Base-by-base conservation (phyloP, 1,140 invertebrate species). In the Thaumatotibia leucotreta region DNA sequence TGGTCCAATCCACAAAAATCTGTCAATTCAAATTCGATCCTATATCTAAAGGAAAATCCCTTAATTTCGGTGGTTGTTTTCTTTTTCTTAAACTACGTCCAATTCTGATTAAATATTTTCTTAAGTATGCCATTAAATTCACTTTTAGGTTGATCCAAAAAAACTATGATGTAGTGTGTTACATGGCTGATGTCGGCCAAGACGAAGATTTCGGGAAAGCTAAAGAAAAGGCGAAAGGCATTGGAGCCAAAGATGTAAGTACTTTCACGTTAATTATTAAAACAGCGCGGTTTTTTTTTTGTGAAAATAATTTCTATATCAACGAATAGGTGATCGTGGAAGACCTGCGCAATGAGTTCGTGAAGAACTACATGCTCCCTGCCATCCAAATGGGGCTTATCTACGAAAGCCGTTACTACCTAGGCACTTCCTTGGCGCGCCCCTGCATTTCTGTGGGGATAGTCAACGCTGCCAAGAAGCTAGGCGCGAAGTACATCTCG, bases 181-280 rank as follows among this genome's bases (percentile, higher is more conserved):
- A 96, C 79, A 92, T 97, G 93, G 96, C 96, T 6, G 93, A 97
- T 87, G 93, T 97, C 32, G 96, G 96, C 1, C 96, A 97, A 87
- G 92, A 96, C 66, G 96, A 97, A 91, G 94, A 97, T 84, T 97
- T 97, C 79, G 92, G 93, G 20, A 94, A 92, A 29, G 95, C 95
- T 1, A 93, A 88, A 81, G 69, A 92, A 64, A 97, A 96, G 89
- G 96, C 96, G 1, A 74, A 93, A n/a, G 92, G 92, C 67, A 93
- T 97, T 54, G 96, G 96, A 23, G 96, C 96, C 22, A 92, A 90
- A 63, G 94, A 97, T 90, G 95, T 96, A 91, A 84, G 85, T 79
- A 31, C 50, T 31, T 17, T 14, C 3, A 20, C 14, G n/a, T n/a
- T n/a, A n/a, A n/a, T n/a, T n/a, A n/a, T n/a, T n/a, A n/a, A n/a